Conservation (phyloP, 37 sponge, comb jelly and placozoan species). For the Aplysina aerophoba region DNA sequence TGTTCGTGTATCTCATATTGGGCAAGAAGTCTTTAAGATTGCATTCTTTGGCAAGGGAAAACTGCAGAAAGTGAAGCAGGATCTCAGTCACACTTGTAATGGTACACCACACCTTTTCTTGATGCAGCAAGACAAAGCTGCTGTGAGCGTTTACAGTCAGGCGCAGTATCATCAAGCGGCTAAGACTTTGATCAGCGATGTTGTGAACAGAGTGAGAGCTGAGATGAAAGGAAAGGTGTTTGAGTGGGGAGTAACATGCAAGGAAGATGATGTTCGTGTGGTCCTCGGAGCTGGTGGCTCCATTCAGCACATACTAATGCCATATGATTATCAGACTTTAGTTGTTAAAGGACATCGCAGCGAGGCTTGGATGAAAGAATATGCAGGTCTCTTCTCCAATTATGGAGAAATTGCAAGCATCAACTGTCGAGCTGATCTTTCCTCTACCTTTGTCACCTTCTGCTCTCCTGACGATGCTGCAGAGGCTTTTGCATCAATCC, state of each 20-base stretch:
- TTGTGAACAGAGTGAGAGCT: background rate
- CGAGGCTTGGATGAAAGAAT: background rate
- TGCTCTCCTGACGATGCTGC: slow-evolving; percentile 33
- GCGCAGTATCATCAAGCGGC: slow-evolving; percentile 4
- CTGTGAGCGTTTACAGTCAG: slow-evolving; percentile 19
- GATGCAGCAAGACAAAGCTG: slow-evolving; percentile 18
- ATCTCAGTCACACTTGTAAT: background rate
- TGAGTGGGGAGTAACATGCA: slow-evolving; percentile 40
- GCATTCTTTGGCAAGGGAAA: slow-evolving; percentile 10
- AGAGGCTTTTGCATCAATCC: slow-evolving; percentile 8
- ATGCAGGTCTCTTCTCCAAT: background rate
- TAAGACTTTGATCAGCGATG: background rate
- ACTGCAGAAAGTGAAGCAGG: background rate
- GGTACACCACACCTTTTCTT: background rate
- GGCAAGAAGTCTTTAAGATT: slow-evolving; percentile 10
- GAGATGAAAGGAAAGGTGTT: slow-evolving; percentile 17
- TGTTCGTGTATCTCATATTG: slow-evolving; percentile 26
- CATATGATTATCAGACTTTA: slow-evolving; percentile 45
- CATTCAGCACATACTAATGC: slow-evolving; percentile 62
- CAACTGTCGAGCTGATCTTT: background rate
- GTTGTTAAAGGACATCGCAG: slow-evolving; percentile 23
- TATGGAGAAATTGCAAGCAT: slow-evolving; percentile 30
- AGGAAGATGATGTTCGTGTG: slow-evolving; percentile 46
- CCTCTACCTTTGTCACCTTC: slow-evolving; percentile 48
- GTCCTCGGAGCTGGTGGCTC: slow-evolving; percentile 61